Base-by-base conservation (phyloP, 2,113 vertebrate species). In the Zosterops hypoxanthus region DNA sequence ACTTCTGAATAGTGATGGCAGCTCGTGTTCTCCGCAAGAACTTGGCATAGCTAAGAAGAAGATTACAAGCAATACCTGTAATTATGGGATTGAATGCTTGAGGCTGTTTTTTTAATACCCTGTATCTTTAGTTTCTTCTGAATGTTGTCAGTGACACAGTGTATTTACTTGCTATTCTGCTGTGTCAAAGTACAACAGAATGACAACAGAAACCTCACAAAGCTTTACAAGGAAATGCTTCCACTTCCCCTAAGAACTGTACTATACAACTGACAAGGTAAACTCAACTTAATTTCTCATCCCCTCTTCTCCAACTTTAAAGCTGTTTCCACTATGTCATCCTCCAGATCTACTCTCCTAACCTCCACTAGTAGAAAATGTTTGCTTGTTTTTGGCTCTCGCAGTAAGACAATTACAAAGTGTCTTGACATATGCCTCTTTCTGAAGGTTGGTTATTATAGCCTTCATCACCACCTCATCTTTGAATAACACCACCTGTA, bases 1-100 rank as follows among this genome's bases (percentile, higher is more conserved):
- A 98, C 97, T 99, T 99, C 98, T 99, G 99, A 90, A 99, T 99
- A 88, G 97, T 72, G 95, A 96, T 98, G 84, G 99, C 99, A 19
- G 99, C 99, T 77, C 97, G 97, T 46, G 99, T 99, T 94, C 98
- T 98, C 36, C 99, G 98, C 96, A 99, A 96, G 95, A 99, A 99
- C 93, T 97, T 99, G 68, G 98, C 98, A 93, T 99, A 97, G 96
- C 99, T 99, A 59, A 16, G 86, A 68, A 63, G 25, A 46, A 28
- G 12, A 68, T 70, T 16, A 44, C 22, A 83, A 68, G 47, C 47
- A 69, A 29, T 6, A 84, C 39, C 34, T 83, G 41, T 19, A 39
- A 56, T 21, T 76, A 79, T 24, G 49, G n/a, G 59, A 39, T 28
- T 82, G 26, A 91, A 63, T 41, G 49, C 13, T 36, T 8, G 52